A percentile compares a stretch with the other conserved stretches of the same genome.
These are phyloP conservation scores for Drosophila persimilis DNA, from an alignment of 1,140 invertebrate species.

Conservation along the genomic window DNA sequence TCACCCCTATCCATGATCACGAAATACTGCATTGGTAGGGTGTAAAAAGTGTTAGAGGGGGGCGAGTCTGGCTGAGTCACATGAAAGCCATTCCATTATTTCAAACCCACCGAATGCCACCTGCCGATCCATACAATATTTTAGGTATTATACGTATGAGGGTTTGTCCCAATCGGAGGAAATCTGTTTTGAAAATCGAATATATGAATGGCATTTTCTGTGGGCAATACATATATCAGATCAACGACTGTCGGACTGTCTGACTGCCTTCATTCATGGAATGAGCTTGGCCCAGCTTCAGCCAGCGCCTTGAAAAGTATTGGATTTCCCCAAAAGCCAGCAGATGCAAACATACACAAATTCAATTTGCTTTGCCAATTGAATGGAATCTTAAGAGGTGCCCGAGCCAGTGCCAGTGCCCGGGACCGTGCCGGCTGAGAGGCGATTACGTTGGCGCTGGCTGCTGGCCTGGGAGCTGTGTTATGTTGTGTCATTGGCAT, in stretches of 20 bases:
- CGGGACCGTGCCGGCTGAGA: no score
- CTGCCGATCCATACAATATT: background rate
- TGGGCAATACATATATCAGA: no score
- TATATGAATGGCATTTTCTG: no score
- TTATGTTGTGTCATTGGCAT: constrained; percentile 36
- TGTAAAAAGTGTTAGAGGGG: constrained; percentile 5
- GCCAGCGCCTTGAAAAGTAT: constrained; percentile 7
- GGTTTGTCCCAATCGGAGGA: no score
- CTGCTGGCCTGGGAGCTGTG: constrained; percentile 3
- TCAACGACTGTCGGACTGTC: no score
- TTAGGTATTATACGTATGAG: no score
- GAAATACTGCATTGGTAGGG: no score
- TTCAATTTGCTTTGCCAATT: constrained; percentile 31
- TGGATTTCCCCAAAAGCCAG: constrained; percentile 22
- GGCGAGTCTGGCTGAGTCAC: constrained; percentile 27
- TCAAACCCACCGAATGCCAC: constrained; percentile 11
- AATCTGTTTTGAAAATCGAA: no score
- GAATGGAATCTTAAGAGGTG: constrained; percentile 37
- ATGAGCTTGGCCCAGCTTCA: background rate
- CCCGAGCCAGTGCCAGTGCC: no score
- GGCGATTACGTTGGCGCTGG: constrained; percentile 24
- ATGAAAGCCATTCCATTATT: constrained; percentile 36
- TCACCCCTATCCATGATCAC: no score
- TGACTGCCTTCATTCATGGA: no score
- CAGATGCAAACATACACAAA: constrained; percentile 6